Percentiles rank a stretch among this genome's conserved stretches.
These are phyloP conservation scores for Hoplias malabaricus DNA, from an alignment of 2,113 vertebrate genomes.

Conservation along the genomic window DNA sequence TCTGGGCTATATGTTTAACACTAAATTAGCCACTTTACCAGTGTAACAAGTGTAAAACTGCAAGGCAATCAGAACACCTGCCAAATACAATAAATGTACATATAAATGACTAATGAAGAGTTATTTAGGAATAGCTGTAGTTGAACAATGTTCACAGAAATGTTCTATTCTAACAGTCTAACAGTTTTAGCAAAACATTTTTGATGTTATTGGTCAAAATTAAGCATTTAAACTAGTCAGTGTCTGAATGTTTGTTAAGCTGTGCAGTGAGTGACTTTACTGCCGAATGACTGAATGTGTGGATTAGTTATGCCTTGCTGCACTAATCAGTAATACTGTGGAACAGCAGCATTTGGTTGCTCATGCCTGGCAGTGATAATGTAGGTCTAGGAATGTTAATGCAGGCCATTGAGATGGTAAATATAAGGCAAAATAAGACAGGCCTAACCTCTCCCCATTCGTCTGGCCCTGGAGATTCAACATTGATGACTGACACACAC, in stretches of 20 bases:
- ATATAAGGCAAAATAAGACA: conserved; percentile 74
- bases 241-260: conserved; percentile 22
- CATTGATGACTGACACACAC: conserved; percentile 34
- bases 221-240: not conserved
- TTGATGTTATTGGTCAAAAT: not conserved
- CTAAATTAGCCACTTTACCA: no score
- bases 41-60: no score
- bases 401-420: conserved; percentile 85
- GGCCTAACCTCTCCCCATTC: conserved; percentile 73
- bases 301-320: conserved; percentile 43
- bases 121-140: no score
- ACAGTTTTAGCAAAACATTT: not conserved
- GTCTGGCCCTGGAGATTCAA: conserved; percentile 66
- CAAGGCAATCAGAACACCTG: no score
- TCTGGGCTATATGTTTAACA: no score
- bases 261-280: conserved; percentile 16
- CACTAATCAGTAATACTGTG: conserved; percentile 46
- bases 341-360: conserved; percentile 61
- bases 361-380: conserved; percentile 69
- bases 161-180: no score
- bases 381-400: conserved; percentile 80
- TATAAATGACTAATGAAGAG: no score
- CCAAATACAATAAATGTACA: no score
- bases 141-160: no score
- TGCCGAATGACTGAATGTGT: conserved; percentile 25